Conservation (phyloP, 2,888 invertebrate species). For the Sisyra nigra region DNA sequence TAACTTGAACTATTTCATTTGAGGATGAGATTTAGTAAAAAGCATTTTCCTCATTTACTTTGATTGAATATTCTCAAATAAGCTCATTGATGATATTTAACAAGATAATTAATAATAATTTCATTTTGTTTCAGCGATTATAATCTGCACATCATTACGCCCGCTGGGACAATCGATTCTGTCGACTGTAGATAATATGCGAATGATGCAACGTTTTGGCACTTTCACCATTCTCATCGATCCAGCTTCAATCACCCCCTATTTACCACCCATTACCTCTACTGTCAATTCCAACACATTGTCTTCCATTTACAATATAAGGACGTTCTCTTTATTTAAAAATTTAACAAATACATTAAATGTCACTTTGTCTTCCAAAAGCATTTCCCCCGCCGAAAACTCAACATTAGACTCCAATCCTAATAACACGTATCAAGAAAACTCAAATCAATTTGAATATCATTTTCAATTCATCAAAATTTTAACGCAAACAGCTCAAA, state of each 20-base stretch:
- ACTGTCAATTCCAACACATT: constrained; percentile 1
- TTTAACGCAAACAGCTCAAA: constrained; percentile 10
- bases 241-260: constrained; percentile 25
- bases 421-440: neutral
- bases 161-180: constrained; percentile 25
- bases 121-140: constrained; percentile 26
- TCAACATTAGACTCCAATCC: neutral
- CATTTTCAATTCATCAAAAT: constrained; percentile 2
- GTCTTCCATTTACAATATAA: constrained; percentile 6
- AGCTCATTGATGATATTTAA: no score
- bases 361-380: constrained; percentile 2
- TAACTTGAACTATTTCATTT: no score
- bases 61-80: no score
- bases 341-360: constrained; percentile 3
- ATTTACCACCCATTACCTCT: constrained; percentile 16
- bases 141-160: constrained; percentile 33
- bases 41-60: no score
- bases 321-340: constrained; percentile 1
- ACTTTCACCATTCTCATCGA: constrained; percentile 30
- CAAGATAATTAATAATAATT: neutral
- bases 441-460: neutral
- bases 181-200: constrained; percentile 26
- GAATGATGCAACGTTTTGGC: constrained; percentile 26
- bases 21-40: no score
- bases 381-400: neutral